These are phyloP conservation scores for Caenorhabditis sp. DNA, from an alignment of 2,888 invertebrate species.

Conservation along the genomic window DNA sequence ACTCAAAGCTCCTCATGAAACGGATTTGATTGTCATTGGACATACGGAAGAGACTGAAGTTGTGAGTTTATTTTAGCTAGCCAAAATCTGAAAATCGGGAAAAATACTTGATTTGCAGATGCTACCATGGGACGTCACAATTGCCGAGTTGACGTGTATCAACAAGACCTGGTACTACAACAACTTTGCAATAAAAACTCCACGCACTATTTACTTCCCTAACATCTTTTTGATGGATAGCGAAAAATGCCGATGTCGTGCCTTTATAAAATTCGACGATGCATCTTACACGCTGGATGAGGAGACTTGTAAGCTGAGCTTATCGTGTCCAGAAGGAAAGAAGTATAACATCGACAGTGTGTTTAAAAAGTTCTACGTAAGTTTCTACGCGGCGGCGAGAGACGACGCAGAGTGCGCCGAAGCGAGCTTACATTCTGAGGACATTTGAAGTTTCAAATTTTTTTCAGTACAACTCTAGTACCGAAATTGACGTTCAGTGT, in stretches of 20 bases:
- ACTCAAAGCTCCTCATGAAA: neutral
- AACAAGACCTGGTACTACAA: constrained; percentile 12
- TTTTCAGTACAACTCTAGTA: neutral
- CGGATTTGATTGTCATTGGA: neutral
- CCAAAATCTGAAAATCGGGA: too few species aligned
- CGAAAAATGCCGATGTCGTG: neutral
- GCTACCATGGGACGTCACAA: neutral
- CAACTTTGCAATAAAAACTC: neutral
- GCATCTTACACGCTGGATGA: neutral
- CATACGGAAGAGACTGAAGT: too few species aligned
- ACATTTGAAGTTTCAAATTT: neutral
- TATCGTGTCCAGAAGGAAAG: neutral
- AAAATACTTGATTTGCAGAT: too few species aligned
- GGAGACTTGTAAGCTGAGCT: neutral
- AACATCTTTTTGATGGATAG: neutral
- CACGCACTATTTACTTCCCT: too few species aligned
- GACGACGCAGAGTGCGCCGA: too few species aligned
- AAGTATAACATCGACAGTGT: neutral
- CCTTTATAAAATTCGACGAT: neutral
- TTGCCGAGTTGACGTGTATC: neutral
- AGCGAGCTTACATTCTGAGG: too few species aligned
- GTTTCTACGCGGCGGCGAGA: too few species aligned
- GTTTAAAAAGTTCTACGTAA: too few species aligned
- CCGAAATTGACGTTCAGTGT: neutral
- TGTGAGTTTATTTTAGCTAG: neutral